Conservation (phyloP, 2,888 invertebrate genomes). For the Aphidoletes aphidimyza region DNA sequence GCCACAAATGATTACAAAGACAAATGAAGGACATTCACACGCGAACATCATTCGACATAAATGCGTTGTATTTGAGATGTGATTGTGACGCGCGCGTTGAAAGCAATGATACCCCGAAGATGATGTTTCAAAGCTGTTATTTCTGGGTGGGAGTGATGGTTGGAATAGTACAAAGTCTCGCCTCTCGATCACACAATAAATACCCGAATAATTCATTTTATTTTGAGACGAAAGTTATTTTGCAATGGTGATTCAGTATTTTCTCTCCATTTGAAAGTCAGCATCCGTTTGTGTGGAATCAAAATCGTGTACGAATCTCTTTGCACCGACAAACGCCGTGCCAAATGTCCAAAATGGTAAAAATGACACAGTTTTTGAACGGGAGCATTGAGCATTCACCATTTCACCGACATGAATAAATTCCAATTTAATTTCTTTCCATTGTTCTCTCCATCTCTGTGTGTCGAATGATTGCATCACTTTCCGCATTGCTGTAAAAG, state of each 20-base stretch:
- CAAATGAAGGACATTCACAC: constrained; percentile 1
- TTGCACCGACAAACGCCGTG: no score
- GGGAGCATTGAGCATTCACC: neutral
- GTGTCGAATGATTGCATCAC: constrained; percentile 32
- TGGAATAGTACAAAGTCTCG: neutral
- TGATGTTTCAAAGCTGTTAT: no score
- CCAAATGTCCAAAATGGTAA: neutral
- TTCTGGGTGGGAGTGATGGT: no score
- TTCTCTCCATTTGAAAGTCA: no score
- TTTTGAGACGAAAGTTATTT: neutral
- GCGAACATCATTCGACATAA: no score
- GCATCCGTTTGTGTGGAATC: no score
- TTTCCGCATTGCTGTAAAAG: constrained; percentile 48
- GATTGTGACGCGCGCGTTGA: neutral
- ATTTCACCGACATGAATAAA: constrained; percentile 51
- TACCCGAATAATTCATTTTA: constrained; percentile 14
- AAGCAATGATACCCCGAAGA: no score
- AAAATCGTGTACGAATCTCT: no score
- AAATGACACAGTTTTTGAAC: constrained; percentile 31
- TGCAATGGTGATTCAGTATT: neutral
- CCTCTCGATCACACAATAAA: neutral
- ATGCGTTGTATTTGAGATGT: no score
- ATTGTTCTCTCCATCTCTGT: no score
- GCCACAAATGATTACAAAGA: neutral
- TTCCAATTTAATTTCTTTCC: constrained; percentile 40